Base-by-base conservation (phyloP, 2,888 invertebrate genomes). In the Octodonta nipae region DNA sequence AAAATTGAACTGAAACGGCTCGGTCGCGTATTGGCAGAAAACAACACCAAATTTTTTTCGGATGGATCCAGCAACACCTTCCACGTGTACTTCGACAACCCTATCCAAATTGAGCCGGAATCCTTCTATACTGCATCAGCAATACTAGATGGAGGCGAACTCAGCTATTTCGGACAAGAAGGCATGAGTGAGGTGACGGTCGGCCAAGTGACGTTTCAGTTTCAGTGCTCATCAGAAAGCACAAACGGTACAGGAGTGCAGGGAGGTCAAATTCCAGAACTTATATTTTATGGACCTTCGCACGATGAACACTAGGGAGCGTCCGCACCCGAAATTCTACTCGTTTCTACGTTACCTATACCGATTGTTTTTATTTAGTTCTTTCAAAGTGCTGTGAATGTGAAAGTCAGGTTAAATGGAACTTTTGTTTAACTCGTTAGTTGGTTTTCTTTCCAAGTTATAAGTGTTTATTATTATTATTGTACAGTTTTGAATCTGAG, bases 231-330 rank as follows among this genome's bases (percentile, higher is more conserved):
- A 32, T 87, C 89, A 4, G 93, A 93, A 58, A 91, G 91, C 65
- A 95, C 93, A 33, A 95, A 95, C 53, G 93, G 93, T 28, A 95
- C 93, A 1, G 92, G 92, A 5, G 92, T 93, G 3, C 92, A 93
- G 64, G 93, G 93, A 28, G 93, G 93, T 25, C 93, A 95, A 64
- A 93, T 95, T 55, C 93, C 93, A 3, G 93, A 95, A 66, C 70
- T 93, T 37, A 89, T 93, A 52, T 93, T 92, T 61, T 93, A 92
- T 54, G 89, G 89, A 20, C 87, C 89, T 12, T 75, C 80, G 20
- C 69, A 73, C 35, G 58, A 58, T 12, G 58, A 60, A 37, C 54
- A 54, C 39, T 54, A 46, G 43, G 12, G 26, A 3, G 13, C 30
- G n/a, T n/a, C n/a, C n/a, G n/a, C n/a, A n/a, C n/a, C n/a, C n/a